A percentile compares a stretch with the other conserved stretches of the same genome.
Conservation (phyloP, 2,797 vertebrate species). For the Artibeus jamaicensis region DNA sequence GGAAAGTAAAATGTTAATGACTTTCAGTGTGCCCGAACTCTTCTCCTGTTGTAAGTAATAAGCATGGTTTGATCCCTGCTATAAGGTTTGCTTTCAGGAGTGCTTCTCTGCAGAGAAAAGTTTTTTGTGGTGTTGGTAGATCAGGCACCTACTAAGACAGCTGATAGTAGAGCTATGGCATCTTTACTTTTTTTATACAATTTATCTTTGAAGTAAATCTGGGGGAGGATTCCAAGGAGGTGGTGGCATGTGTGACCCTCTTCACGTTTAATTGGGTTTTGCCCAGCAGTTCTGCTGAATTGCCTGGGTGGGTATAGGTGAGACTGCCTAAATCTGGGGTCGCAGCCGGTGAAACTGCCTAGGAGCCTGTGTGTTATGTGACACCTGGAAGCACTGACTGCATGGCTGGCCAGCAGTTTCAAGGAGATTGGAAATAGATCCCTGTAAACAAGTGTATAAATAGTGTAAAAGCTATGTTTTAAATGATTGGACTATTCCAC, state of each 20-base stretch:
- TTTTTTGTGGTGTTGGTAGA: background rate
- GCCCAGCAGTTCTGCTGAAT: background rate
- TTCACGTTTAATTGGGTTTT: background rate
- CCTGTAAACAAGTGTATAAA: constrained; percentile 36
- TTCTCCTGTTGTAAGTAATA: background rate
- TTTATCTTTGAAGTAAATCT: background rate
- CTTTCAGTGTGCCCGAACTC: background rate
- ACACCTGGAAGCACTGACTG: background rate
- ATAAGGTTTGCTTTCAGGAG: background rate
- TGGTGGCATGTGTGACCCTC: background rate
- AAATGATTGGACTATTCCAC: background rate
- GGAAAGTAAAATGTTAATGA: background rate
- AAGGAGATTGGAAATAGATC: constrained; percentile 13
- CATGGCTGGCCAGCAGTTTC: background rate
- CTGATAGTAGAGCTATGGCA: background rate
- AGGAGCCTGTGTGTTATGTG: background rate
- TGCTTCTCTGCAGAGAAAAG: background rate
- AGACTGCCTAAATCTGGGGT: background rate
- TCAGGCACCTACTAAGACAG: background rate
- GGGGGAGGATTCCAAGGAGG: background rate
- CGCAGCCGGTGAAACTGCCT: background rate
- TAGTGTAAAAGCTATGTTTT: background rate
- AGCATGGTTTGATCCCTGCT: background rate
- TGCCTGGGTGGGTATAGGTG: background rate
- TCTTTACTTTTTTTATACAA: background rate